These are phyloP conservation scores for Onthophagus sagittarius DNA, from an alignment of 2,888 invertebrate genomes.

Conservation along the genomic window DNA sequence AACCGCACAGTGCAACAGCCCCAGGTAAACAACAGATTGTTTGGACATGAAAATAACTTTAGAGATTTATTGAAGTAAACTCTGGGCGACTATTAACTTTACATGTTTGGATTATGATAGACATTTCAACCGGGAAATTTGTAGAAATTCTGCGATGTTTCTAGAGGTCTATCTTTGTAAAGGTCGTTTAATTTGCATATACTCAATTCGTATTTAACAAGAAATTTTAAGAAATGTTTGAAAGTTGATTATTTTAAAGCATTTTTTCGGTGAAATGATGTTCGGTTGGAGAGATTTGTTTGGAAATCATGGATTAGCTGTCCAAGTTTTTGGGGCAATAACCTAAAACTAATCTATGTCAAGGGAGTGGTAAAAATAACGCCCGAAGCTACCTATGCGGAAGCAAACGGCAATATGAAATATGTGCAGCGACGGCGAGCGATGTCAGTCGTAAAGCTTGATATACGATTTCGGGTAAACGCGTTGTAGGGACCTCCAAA, in stretches of 20 bases:
- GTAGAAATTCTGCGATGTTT: not conserved
- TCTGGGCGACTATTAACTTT: not conserved
- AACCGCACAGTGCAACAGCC: not conserved
- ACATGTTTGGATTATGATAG: not conserved
- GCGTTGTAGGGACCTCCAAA: slow-evolving; percentile 31
- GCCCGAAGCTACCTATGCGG: not conserved
- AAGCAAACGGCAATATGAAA: slow-evolving; percentile 22
- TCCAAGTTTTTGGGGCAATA: not conserved
- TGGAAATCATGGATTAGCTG: not conserved
- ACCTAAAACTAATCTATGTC: not conserved
- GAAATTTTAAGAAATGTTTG: too few relatives aligned
- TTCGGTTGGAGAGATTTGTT: not conserved
- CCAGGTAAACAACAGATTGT: not conserved
- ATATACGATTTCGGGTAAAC: slow-evolving; percentile 35
- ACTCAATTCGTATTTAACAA: not conserved
- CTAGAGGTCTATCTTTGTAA: not conserved
- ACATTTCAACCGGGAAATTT: not conserved
- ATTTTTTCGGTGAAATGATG: too few relatives aligned
- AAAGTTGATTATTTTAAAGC: too few relatives aligned
- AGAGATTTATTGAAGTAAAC: not conserved
- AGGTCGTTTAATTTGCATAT: not conserved
- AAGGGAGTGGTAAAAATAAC: not conserved
- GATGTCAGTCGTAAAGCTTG: slow-evolving; percentile 35
- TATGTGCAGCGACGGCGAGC: slow-evolving; percentile 26
- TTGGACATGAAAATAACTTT: not conserved